Conservation (phyloP, 2,888 invertebrate species). For the Xestia c-nigrum region DNA sequence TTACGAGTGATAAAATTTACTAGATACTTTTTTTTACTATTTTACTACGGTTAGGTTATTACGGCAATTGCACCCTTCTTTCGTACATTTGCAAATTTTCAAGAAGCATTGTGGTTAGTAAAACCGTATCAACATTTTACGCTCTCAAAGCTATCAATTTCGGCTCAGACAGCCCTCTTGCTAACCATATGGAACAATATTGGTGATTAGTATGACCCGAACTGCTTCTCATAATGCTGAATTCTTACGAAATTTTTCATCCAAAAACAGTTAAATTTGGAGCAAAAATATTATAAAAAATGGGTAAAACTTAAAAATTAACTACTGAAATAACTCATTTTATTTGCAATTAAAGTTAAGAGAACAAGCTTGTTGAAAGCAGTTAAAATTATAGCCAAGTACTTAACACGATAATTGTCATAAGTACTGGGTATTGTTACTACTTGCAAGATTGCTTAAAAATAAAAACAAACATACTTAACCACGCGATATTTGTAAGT, state of each 20-base stretch:
- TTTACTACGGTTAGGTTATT: background rate
- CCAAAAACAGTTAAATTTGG: background rate
- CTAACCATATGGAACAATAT: background rate
- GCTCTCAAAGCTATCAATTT: background rate
- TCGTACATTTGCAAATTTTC: background rate
- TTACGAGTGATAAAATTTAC: conserved; percentile 46
- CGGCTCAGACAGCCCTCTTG: background rate
- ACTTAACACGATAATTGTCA: conserved; percentile 48
- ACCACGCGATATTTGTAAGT: background rate
- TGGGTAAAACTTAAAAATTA: background rate
- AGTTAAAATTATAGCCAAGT: conserved; percentile 35
- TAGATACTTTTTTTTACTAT: conserved; percentile 5
- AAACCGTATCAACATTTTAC: background rate
- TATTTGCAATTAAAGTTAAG: conserved; percentile 7
- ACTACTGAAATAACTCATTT: background rate
- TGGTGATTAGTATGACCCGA: background rate
- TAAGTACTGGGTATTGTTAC: conserved; percentile 23
- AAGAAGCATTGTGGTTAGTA: background rate
- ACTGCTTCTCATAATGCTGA: background rate
- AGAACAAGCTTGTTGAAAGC: conserved; percentile 15
- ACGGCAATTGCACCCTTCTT: background rate
- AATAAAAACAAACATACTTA: conserved; percentile 6
- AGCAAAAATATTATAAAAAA: background rate
- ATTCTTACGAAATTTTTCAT: background rate
- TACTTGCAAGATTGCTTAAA: conserved; percentile 26